phyloP scores from a whole-genome alignment of 1,140 invertebrate species.

The Eupeodes corollae region DNA sequence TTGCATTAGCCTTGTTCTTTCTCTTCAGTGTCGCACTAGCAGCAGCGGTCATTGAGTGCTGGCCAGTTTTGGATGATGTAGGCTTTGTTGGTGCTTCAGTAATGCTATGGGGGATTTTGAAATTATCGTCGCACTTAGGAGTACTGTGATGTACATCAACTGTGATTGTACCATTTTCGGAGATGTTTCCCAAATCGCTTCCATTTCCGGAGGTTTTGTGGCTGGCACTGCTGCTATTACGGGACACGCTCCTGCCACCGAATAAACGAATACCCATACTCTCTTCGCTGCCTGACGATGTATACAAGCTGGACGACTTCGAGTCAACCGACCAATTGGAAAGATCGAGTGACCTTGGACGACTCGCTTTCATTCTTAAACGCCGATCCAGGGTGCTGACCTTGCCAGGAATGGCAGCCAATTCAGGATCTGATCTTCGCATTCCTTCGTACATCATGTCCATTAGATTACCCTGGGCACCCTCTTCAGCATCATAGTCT shows the following conservation, averaged over 20 bases:
- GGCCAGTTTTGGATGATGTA: constrained; percentile 6
- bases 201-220: constrained; percentile 43
- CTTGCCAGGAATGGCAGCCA: constrained; percentile 67
- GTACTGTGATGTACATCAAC: constrained; percentile 3
- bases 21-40: constrained; percentile 32
- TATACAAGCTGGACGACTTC: constrained; percentile 66
- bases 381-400: constrained; percentile 67
- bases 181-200: constrained; percentile 38
- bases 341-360: constrained; percentile 68
- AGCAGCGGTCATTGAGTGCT: constrained; percentile 16
- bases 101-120: constrained; percentile 6
- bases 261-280: constrained; percentile 53
- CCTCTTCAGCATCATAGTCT: constrained; percentile 70
- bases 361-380: constrained; percentile 64
- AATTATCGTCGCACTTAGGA: constrained; percentile 18
- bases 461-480: constrained; percentile 45
- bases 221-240: constrained; percentile 60
- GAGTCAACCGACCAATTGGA: constrained; percentile 83
- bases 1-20: constrained; percentile 20
- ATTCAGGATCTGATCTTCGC: constrained; percentile 66
- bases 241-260: constrained; percentile 45
- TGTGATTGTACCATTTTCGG: constrained; percentile 30
- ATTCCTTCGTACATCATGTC: constrained; percentile 63
- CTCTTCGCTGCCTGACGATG: constrained; percentile 70
- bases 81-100: background rate